Conservation (phyloP, 2,888 invertebrate genomes). For the Rhaphigaster nebulosa region DNA sequence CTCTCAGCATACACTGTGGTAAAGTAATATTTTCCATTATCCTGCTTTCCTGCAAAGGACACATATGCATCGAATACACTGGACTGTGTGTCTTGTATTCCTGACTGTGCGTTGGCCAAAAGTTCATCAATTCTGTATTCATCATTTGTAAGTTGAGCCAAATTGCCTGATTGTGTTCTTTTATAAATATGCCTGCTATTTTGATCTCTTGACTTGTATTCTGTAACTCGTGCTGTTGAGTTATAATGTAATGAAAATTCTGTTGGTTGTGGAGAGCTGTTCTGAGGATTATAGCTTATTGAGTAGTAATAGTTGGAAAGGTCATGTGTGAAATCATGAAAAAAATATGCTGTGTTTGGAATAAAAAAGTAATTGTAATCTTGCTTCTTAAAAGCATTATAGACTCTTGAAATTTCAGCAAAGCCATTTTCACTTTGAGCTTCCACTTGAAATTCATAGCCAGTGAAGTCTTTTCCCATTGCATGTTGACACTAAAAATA, state of each 20-base stretch:
- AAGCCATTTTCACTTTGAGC: conserved; percentile 72
- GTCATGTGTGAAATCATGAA: conserved; percentile 67
- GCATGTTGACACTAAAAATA: conserved; percentile 59
- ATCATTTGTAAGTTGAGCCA: conserved; percentile 68
- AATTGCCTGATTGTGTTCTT: conserved; percentile 29
- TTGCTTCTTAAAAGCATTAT: conserved; percentile 66
- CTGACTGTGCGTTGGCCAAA: conserved; percentile 4
- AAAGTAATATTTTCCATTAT: conserved; percentile 71
- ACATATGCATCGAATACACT: conserved; percentile 73
- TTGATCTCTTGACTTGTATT: background rate
- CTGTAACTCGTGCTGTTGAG: background rate
- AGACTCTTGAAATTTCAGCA: conserved; percentile 66
- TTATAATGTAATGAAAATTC: background rate
- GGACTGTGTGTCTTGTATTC: conserved; percentile 66
- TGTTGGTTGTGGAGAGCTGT: conserved; percentile 32
- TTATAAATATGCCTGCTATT: background rate
- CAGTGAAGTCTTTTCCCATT: conserved; percentile 68
- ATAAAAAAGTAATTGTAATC: conserved; percentile 64
- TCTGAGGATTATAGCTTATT: conserved; percentile 71
- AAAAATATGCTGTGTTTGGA: conserved; percentile 10
- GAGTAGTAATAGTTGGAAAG: conserved; percentile 72
- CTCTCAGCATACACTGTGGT: conserved; percentile 74
- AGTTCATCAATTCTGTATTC: conserved; percentile 70
- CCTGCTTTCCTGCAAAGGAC: conserved; percentile 71
- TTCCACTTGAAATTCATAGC: conserved; percentile 72